A percentile compares a stretch with the other conserved stretches of the same genome.
These are phyloP conservation scores for Heliothis virescens DNA, from an alignment of 1,140 invertebrate species.

Conservation along the genomic window DNA sequence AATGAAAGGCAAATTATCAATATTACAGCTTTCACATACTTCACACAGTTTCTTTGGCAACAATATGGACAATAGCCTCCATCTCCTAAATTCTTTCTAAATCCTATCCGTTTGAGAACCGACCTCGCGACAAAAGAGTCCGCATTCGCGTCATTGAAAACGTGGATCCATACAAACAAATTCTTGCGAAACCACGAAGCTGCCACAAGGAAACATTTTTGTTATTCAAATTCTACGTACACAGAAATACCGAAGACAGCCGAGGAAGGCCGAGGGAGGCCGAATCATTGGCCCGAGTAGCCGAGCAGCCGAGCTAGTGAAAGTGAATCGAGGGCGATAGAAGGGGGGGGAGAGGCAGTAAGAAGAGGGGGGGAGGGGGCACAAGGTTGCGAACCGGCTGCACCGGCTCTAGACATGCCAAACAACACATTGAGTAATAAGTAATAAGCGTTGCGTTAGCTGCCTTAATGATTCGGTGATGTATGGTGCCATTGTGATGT, in stretches of 20 bases:
- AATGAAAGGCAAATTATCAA: slow-evolving; percentile 6
- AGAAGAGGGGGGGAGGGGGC: slow-evolving; percentile 54
- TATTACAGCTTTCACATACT: not conserved
- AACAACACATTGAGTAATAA: slow-evolving; percentile 77
- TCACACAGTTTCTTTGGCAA: slow-evolving; percentile 20
- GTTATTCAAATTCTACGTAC: slow-evolving; percentile 48
- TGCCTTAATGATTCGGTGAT: slow-evolving; percentile 62
- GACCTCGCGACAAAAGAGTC: slow-evolving; percentile 16
- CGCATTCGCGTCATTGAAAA: slow-evolving; percentile 39
- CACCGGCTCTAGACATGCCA: slow-evolving; percentile 72
- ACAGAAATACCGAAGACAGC: slow-evolving; percentile 53
- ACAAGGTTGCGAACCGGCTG: slow-evolving; percentile 79
- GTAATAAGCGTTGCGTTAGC: slow-evolving; percentile 76
- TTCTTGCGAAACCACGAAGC: slow-evolving; percentile 46
- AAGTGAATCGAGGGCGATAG: slow-evolving; percentile 68
- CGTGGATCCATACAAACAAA: slow-evolving; percentile 43
- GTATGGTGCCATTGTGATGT: slow-evolving; percentile 60
- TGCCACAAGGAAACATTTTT: slow-evolving; percentile 48
- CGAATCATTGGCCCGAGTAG: slow-evolving; percentile 61
- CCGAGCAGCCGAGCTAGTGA: slow-evolving; percentile 63
- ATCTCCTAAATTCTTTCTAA: slow-evolving; percentile 15
- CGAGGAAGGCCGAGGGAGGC: slow-evolving; percentile 58
- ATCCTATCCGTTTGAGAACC: slow-evolving; percentile 8
- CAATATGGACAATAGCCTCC: slow-evolving; percentile 10
- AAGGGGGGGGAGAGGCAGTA: slow-evolving; percentile 48